A percentile compares a stretch with the other conserved stretches of the same genome.
Evolutionary conservation across 2,888 invertebrate genomes (phyloP).

Genomic region (Spicauda simplicius): DNA sequence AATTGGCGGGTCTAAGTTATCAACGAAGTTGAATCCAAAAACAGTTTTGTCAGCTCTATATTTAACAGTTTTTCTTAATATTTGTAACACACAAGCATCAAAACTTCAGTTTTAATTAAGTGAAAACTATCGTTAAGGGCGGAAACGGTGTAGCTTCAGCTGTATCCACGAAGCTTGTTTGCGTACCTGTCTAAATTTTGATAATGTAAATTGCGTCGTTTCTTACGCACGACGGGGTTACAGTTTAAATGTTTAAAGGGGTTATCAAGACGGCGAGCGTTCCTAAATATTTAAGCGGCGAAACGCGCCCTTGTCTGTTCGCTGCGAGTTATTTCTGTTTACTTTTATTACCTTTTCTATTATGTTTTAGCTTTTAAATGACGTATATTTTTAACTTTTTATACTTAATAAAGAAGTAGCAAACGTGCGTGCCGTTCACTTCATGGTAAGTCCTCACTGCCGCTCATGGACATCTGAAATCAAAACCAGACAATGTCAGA

Average conservation of each 20-base stretch:
- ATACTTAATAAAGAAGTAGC: too few relatives aligned
- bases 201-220: constrained; percentile 34
- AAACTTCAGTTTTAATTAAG: neutral
- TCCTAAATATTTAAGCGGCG: constrained; percentile 43
- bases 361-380: constrained; percentile 22
- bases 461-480: too few relatives aligned
- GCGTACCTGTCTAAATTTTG: constrained; percentile 31
- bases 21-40: too few relatives aligned
- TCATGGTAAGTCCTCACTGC: too few relatives aligned
- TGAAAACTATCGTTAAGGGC: neutral
- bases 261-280: constrained; percentile 44
- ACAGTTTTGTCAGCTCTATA: too few relatives aligned
- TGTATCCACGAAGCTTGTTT: constrained; percentile 18
- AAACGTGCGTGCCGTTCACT: too few relatives aligned
- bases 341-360: constrained; percentile 33
- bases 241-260: constrained; percentile 45
- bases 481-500: too few relatives aligned
- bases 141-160: neutral
- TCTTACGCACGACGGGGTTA: constrained; percentile 37
- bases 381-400: constrained; percentile 8
- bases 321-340: constrained; percentile 29
- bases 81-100: neutral
- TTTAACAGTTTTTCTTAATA: neutral
- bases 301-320: constrained; percentile 34
- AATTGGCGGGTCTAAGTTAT: too few relatives aligned